Conservation (phyloP, 2,888 invertebrate genomes). For the Cactoblastis cactorum region DNA sequence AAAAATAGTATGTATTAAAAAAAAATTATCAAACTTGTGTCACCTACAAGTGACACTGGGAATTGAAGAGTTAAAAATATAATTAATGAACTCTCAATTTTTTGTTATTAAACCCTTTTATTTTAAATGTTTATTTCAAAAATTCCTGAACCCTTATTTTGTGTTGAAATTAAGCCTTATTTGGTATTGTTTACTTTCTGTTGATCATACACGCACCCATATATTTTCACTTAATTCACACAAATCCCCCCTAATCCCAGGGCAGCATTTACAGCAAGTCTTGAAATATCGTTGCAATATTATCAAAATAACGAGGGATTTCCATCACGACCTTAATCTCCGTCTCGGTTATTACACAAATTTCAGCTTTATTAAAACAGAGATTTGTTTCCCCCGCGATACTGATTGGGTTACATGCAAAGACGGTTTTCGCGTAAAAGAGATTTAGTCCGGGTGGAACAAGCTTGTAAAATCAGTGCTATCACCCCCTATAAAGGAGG, state of each 20-base stretch:
- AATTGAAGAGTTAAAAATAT: too few species aligned
- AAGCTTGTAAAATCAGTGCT: conserved; percentile 59
- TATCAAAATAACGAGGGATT: conserved; percentile 22
- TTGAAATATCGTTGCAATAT: conserved; percentile 18
- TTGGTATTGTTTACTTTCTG: too few species aligned
- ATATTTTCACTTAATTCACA: neutral
- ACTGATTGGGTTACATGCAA: conserved; percentile 36
- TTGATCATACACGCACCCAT: too few species aligned
- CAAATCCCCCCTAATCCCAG: neutral
- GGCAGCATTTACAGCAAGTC: neutral
- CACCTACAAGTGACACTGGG: too few species aligned
- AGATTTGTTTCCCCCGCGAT: conserved; percentile 18
- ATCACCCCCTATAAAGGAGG: conserved; percentile 68
- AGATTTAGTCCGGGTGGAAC: conserved; percentile 38
- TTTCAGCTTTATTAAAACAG: conserved; percentile 20
- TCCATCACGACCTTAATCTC: conserved; percentile 22
- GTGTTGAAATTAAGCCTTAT: too few species aligned
- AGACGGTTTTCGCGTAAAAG: conserved; percentile 43
- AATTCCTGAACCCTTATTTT: too few species aligned
- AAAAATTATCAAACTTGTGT: too few species aligned
- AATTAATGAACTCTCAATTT: too few species aligned
- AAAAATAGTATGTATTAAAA: too few species aligned
- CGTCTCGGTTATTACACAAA: conserved; percentile 14
- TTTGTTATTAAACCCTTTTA: too few species aligned
- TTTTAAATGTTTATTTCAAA: too few species aligned